Conservation (phyloP, 2,888 invertebrate genomes). For the Drosophila crucigera region DNA sequence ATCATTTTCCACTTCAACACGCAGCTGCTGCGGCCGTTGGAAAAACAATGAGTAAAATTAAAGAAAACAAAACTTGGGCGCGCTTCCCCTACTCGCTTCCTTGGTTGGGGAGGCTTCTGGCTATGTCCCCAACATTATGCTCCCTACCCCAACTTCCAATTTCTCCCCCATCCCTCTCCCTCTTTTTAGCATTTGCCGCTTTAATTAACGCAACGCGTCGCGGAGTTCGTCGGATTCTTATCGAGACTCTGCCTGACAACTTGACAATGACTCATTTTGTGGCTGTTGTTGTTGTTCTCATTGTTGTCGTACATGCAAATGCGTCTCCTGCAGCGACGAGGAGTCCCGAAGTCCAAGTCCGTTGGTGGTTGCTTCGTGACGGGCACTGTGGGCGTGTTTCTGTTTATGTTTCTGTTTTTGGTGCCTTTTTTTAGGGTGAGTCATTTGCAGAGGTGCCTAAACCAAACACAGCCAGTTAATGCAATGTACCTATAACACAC, state of each 20-base stretch:
- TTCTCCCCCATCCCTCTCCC: background rate
- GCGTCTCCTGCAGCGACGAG: slow-evolving; percentile 70
- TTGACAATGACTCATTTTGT: slow-evolving; percentile 43
- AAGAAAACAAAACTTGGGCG: slow-evolving; percentile 39
- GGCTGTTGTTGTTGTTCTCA: slow-evolving; percentile 2
- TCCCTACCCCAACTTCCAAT: background rate
- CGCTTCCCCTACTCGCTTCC: background rate
- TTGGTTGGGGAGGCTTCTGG: slow-evolving; percentile 43
- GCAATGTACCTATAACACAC: slow-evolving; percentile 11
- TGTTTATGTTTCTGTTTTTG: slow-evolving; percentile 8
- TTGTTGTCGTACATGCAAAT: slow-evolving; percentile 57
- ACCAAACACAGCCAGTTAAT: slow-evolving; percentile 19
- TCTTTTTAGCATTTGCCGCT: slow-evolving; percentile 52
- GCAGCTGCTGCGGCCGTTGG: slow-evolving; percentile 51
- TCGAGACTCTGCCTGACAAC: slow-evolving; percentile 32
- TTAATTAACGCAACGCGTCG: slow-evolving; percentile 60
- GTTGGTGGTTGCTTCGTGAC: slow-evolving; percentile 48
- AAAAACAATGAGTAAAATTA: slow-evolving; percentile 52
- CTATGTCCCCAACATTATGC: slow-evolving; percentile 5
- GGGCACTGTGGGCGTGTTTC: slow-evolving; percentile 43
- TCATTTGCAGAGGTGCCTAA: slow-evolving; percentile 43
- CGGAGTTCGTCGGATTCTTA: slow-evolving; percentile 52
- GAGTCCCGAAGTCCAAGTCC: slow-evolving; percentile 26
- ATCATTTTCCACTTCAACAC: slow-evolving; percentile 70
- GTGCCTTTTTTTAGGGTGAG: slow-evolving; percentile 23